Conservation (phyloP, 1,140 invertebrate genomes). For the Pogonomyrmex barbatus region DNA sequence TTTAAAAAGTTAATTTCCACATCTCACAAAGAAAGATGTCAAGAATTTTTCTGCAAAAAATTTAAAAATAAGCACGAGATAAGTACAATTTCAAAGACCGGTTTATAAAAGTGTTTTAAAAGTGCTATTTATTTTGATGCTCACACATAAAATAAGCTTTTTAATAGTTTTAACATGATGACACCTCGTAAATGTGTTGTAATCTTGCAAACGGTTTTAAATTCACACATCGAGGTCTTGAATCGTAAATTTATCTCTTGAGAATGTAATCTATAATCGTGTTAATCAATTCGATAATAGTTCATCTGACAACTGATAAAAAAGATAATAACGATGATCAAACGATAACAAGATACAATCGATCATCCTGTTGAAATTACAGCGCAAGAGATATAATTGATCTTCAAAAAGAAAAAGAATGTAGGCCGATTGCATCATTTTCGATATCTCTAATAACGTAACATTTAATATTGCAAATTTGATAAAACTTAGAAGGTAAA, state of each 20-base stretch:
- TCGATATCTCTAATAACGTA: not conserved
- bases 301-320: slow-evolving; percentile 8
- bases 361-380: slow-evolving; percentile 31
- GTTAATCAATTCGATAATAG: slow-evolving; percentile 48
- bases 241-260: not conserved
- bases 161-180: not conserved
- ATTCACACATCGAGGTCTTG: not conserved
- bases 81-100: no score
- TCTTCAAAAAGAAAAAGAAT: not conserved
- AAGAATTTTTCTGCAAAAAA: no score
- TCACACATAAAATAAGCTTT: not conserved
- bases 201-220: not conserved
- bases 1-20: not conserved
- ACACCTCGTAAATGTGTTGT: not conserved
- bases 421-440: not conserved
- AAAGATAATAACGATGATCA: slow-evolving; percentile 37
- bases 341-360: not conserved
- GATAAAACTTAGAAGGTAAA: not conserved
- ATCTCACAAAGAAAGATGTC: not conserved
- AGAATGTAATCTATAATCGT: slow-evolving; percentile 33
- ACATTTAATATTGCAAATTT: not conserved
- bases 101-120: no score
- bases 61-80: no score
- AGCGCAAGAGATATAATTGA: not conserved
- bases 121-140: no score